These are phyloP conservation scores for Strix uralensis DNA, from an alignment of 2,113 vertebrate genomes.

Conservation along the genomic window DNA sequence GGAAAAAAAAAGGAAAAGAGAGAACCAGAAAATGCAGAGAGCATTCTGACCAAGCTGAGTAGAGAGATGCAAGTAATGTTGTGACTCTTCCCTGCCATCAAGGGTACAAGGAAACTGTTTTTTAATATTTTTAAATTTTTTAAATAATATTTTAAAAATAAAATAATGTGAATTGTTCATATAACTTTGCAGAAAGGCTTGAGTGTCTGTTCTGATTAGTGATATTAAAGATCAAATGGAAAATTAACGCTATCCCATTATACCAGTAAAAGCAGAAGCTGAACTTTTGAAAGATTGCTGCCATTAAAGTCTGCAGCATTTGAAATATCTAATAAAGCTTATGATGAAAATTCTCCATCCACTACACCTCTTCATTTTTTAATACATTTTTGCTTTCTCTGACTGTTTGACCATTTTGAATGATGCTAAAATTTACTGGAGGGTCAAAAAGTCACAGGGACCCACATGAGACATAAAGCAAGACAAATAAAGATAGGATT, in stretches of 20 bases:
- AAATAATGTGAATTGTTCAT: neutral
- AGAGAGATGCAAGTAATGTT: neutral
- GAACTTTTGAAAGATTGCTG: conserved; percentile 1
- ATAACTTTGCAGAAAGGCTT: neutral
- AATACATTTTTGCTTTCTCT: conserved; percentile 29
- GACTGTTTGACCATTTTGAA: conserved; percentile 46
- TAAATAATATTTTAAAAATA: neutral
- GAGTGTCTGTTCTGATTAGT: neutral
- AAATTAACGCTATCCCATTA: neutral
- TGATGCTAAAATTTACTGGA: conserved; percentile 26
- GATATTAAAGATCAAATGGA: neutral
- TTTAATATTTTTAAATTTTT: neutral
- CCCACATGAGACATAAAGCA: neutral
- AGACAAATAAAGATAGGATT: conserved; percentile 20
- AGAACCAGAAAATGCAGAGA: neutral
- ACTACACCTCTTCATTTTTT: neutral
- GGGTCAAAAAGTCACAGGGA: conserved; percentile 29
- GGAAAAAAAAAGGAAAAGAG: neutral
- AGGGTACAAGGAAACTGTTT: neutral
- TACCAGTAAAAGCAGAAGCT: neutral
- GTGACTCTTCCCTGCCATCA: neutral
- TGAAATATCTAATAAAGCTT: conserved; percentile 42
- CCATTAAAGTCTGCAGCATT: neutral
- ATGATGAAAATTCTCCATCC: conserved; percentile 1
- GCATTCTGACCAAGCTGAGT: neutral